Evolutionary conservation across 2,797 vertebrate genomes (phyloP).

Genomic region (Anguilla anguilla): DNA sequence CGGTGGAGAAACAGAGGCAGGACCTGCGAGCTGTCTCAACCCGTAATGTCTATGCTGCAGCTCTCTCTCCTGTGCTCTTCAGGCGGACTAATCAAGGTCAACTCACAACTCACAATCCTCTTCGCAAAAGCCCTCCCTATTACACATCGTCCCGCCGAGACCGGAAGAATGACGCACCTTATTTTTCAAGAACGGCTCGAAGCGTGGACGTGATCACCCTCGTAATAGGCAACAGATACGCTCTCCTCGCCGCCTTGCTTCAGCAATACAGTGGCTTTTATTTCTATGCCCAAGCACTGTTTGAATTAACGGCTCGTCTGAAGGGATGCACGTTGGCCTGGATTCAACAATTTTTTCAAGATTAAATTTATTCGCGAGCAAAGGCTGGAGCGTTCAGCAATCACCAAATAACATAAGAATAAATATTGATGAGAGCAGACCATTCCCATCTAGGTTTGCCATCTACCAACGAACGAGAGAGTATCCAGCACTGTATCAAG

Average conservation of each 20-base stretch:
- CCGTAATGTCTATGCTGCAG: not conserved
- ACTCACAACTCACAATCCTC: not conserved
- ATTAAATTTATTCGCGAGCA: not conserved
- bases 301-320: not conserved
- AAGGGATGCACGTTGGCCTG: not conserved
- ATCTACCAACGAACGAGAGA: no score
- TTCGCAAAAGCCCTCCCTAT: not conserved
- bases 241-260: not conserved
- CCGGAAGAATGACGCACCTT: not conserved
- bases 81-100: not conserved
- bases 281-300: not conserved
- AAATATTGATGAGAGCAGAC: no score
- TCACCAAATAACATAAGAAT: not conserved
- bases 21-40: not conserved
- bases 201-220: not conserved
- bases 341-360: not conserved
- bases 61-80: not conserved
- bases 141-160: not conserved
- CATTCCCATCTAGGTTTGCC: no score
- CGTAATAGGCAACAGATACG: not conserved
- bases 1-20: not conserved
- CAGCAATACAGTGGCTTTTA: not conserved
- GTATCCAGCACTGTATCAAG: no score
- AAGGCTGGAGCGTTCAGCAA: not conserved
- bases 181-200: not conserved